These are phyloP conservation scores for Sinosuthora webbiana DNA, from an alignment of 2,113 vertebrate genomes.

Conservation along the genomic window DNA sequence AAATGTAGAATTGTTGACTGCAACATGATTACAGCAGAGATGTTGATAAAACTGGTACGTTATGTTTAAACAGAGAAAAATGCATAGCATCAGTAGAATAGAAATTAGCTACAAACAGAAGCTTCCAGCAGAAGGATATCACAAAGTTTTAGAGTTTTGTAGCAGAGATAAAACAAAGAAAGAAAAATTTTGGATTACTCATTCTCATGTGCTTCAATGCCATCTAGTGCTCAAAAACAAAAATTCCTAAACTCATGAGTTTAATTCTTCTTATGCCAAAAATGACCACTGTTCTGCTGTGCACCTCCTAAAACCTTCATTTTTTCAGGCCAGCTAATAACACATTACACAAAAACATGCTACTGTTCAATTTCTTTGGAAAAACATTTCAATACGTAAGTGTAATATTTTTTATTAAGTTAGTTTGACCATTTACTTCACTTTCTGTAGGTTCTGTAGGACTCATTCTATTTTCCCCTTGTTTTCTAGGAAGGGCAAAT, in stretches of 20 bases:
- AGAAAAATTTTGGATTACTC: neutral
- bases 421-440: neutral
- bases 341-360: neutral
- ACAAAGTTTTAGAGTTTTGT: neutral
- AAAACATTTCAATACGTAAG: neutral
- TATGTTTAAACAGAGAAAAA: neutral
- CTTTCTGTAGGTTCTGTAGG: neutral
- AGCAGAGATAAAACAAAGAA: neutral
- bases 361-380: neutral
- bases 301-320: neutral
- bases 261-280: neutral
- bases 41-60: neutral
- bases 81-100: neutral
- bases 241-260: neutral
- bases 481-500: neutral
- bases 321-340: neutral
- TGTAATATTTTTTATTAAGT: neutral
- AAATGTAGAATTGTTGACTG: neutral
- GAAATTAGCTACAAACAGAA: neutral
- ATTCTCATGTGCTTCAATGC: neutral
- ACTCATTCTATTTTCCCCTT: neutral
- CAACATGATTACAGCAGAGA: neutral
- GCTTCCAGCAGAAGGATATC: neutral
- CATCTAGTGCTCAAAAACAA: slow-evolving; percentile 37
- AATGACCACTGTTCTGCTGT: neutral